phyloP scores from a whole-genome alignment of 1,140 invertebrate species.

The Lasaia peninsularis region DNA sequence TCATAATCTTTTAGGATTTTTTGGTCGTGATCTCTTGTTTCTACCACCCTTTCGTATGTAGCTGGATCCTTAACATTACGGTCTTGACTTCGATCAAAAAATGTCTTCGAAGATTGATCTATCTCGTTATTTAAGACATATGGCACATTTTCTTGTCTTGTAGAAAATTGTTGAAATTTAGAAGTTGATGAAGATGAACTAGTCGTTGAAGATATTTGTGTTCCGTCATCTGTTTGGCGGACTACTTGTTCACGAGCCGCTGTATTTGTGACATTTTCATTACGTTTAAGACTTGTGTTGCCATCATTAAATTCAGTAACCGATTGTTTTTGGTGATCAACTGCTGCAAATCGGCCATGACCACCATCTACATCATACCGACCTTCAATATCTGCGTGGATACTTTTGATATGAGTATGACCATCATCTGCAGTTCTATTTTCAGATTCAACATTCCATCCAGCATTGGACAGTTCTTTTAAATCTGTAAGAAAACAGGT shows the following conservation, averaged over 20 bases:
- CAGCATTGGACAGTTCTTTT: conserved; percentile 66
- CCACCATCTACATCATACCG: conserved; percentile 80
- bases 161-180: conserved; percentile 60
- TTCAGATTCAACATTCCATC: conserved; percentile 72
- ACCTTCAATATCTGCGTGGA: conserved; percentile 72
- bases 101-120: conserved; percentile 32
- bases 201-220: conserved; percentile 64
- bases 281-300: conserved; percentile 79
- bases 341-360: conserved; percentile 78
- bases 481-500: conserved; percentile 53
- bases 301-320: conserved; percentile 80
- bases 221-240: conserved; percentile 74
- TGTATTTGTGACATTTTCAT: conserved; percentile 77
- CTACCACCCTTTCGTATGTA: conserved; percentile 30
- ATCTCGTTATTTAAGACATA: conserved; percentile 42
- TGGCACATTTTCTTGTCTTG: conserved; percentile 56
- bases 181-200: conserved; percentile 69
- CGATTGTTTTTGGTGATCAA: conserved; percentile 77
- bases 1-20: conserved; percentile 41
- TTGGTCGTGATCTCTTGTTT: conserved; percentile 41
- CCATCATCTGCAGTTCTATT: conserved; percentile 68
- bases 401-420: conserved; percentile 59
- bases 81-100: conserved; percentile 40
- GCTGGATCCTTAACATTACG: conserved; percentile 30
- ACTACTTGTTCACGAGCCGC: conserved; percentile 80